Conservation (phyloP, 2,113 vertebrate species). For the Heliornis fulica region DNA sequence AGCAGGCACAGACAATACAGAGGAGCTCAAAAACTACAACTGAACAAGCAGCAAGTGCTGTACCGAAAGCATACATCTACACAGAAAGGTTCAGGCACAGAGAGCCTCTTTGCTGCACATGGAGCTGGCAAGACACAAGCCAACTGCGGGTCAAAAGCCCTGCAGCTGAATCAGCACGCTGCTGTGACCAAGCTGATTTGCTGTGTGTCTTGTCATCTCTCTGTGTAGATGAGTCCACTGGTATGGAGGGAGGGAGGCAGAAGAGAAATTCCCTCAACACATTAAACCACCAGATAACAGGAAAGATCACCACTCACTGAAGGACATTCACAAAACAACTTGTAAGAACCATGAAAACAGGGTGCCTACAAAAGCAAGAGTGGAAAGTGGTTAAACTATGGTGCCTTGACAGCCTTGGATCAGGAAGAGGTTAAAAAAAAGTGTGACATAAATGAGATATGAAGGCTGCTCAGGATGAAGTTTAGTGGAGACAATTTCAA, state of each 20-base stretch:
- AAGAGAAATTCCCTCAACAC: background rate
- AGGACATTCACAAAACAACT: background rate
- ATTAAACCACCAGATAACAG: background rate
- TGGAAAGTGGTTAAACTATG: background rate
- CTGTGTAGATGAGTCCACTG: background rate
- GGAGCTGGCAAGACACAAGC: background rate
- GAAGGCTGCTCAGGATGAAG: constrained; percentile 17
- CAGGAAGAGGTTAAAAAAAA: background rate
- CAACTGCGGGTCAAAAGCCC: background rate
- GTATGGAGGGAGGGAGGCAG: background rate
- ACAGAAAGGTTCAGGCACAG: background rate
- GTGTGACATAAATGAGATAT: background rate
- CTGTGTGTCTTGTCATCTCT: background rate
- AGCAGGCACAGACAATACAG: background rate
- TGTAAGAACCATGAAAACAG: background rate
- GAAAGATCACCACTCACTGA: background rate
- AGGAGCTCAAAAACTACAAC: background rate
- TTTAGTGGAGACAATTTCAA: background rate
- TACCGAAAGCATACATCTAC: background rate
- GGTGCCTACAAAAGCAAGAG: background rate
- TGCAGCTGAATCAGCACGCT: background rate
- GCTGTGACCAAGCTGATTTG: background rate
- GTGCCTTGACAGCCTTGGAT: constrained; percentile 3
- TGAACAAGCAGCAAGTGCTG: background rate
- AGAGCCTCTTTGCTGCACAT: background rate